Evolutionary conservation across 1,140 invertebrate genomes (phyloP), one percentile per base, ranked within the genome.

Genomic region (Drosophila nigromelanica): DNA sequence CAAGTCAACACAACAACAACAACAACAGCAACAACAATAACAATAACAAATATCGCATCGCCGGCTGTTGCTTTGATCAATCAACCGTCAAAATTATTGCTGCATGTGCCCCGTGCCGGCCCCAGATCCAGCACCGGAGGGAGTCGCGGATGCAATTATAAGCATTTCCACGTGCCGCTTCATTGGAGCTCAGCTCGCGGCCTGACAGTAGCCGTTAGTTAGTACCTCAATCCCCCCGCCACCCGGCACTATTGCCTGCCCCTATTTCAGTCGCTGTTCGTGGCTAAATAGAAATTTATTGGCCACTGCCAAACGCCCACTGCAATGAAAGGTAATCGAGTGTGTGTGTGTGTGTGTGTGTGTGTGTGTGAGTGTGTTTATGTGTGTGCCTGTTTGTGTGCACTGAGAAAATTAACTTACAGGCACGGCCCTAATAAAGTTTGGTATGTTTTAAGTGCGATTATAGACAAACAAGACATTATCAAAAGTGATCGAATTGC

Each of bases 21-120:
- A n/a, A n/a, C 58, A 68, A 51, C 27, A 55, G 51, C 39, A 42
- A 60, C 33, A 48, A 51, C 27, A 30, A 33, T 11, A 64, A 42
- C 21, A 64, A 45, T 37, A 55, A 47, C 63, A 62, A 55, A 48
- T 43, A 39, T 56, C 43, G 18, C 50, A 43, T 54, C 27, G 66
- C 72, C 61, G 72, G 68, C 76, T 83, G 73, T 67, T 73, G 83
- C 83, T 87, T 87, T 87, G 83, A 87, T 87, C 83, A 89, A 87
- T 87, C 83, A 87, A 87, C 66, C 83, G 83, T 87, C 83, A 87
- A 87, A 87, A 87, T 80, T 87, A 87, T 87, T 76, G 79, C 83
- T 70, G 66, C 54, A 76, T 79, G 54, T 61, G 73, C 40, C 70
- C 68, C 73, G 75, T 73, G 78, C 75, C 82, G 73, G 39, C 55